Evolutionary conservation across 2,888 invertebrate species (phyloP).

Genomic region (Stenurella melanura): DNA sequence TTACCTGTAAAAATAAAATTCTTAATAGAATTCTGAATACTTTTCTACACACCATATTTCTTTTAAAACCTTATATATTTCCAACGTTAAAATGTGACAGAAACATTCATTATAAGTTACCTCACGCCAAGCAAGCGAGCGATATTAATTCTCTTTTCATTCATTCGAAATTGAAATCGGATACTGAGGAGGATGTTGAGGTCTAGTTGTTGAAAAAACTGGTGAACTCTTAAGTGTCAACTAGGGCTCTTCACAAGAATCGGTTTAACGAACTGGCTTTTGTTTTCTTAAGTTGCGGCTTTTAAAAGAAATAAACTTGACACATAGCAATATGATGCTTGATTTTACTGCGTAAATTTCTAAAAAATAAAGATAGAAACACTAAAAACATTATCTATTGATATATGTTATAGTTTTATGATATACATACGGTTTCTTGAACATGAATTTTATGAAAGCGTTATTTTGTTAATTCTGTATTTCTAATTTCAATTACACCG

Average conservation of each 20-base stretch:
- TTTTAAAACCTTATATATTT: slow-evolving; percentile 18
- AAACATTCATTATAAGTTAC: slow-evolving; percentile 28
- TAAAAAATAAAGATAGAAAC: too few relatives aligned
- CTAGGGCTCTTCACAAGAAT: background rate
- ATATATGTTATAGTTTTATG: too few relatives aligned
- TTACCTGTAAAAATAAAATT: background rate
- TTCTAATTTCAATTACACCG: too few relatives aligned
- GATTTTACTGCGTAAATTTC: background rate
- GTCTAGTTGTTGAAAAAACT: slow-evolving; percentile 5
- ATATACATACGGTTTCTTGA: too few relatives aligned
- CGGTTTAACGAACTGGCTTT: slow-evolving; percentile 1
- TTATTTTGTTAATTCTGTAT: too few relatives aligned
- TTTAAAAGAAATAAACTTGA: background rate
- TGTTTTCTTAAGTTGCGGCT: slow-evolving; percentile 9
- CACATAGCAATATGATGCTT: background rate
- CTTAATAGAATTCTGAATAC: slow-evolving; percentile 8
- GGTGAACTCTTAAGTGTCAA: background rate
- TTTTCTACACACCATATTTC: slow-evolving; percentile 1
- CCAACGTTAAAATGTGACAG: slow-evolving; percentile 23
- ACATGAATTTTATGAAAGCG: too few relatives aligned
- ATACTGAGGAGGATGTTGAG: slow-evolving; percentile 23
- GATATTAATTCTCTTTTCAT: slow-evolving; percentile 33
- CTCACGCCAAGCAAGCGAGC: slow-evolving; percentile 20
- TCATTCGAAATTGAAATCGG: slow-evolving; percentile 24
- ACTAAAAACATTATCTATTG: too few relatives aligned